Evolutionary conservation across 2,888 invertebrate species (phyloP), one percentile per base, ranked within the genome.

Genomic region (Lymantria monacha): DNA sequence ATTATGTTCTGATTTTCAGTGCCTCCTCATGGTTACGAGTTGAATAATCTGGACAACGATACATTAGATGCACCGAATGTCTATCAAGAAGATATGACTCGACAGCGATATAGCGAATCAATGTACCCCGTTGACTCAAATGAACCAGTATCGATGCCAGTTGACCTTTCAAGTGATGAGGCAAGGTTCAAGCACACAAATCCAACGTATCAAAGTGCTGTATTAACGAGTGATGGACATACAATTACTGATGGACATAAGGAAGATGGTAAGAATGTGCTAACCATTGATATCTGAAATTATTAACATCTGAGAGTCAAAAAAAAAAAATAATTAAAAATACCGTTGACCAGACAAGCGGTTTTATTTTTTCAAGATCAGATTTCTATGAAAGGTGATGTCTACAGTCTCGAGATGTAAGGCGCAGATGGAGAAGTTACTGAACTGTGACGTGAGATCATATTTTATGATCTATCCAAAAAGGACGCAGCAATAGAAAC

Each of bases 141-240:
- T 57, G 90, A 86, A 65, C 87, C 85, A 30, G 91, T 86, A 52
- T 92, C 87, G 36, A 92, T 83, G 91, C 90, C 86, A 52, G 85
- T 76, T 37, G 85, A 79, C 31, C 66, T 86, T 42, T 82, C 81
- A 42, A 85, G 85, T 38, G 87, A 86, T 44, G 91, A 90, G 61
- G 79, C 87, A 52, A 87, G 92, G 55, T 95, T 95, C 81, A 95
- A 94, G 70, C 94, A 96, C 75, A 93, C 94, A 49, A 95, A 94
- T 70, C 95, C 95, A 0, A 92, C 94, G 37, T 96, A 96, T 75
- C 95, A 95, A 72, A 95, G 95, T 57, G 96, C 95, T 11, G 94
- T 95, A 72, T 92, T 95, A 50, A 79, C 70, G 56, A 82, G 73
- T 48, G 88, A 86, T 45, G 75, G 72, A 10, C 69, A 67, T 40